phyloP scores from a whole-genome alignment of 2,113 vertebrate genomes.

The Lipophrys pholis region DNA sequence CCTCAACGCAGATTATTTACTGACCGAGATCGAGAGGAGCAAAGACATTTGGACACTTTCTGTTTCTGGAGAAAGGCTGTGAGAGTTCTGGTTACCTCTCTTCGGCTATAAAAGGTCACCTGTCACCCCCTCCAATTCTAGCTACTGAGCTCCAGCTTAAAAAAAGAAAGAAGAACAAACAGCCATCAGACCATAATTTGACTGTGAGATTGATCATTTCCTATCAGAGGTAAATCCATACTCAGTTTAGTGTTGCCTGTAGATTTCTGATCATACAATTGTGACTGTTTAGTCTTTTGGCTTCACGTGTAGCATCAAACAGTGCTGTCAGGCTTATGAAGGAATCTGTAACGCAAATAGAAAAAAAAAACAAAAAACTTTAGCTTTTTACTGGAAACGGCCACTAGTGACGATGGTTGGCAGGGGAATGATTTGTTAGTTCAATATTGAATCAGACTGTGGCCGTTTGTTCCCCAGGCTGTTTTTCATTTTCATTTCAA shows the following conservation, averaged over 20 bases:
- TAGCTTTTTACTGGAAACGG: background rate
- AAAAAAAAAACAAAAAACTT: background rate
- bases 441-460: background rate
- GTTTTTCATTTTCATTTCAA: background rate
- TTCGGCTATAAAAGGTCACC: background rate
- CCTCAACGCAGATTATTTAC: background rate
- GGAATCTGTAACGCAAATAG: slow-evolving; percentile 3
- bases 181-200: background rate
- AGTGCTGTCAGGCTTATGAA: slow-evolving; percentile 12
- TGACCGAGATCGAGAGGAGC: background rate
- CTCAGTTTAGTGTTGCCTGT: slow-evolving; percentile 6
- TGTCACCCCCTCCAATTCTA: background rate
- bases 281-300: slow-evolving; percentile 2
- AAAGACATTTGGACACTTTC: slow-evolving; percentile 2
- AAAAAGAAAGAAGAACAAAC: background rate
- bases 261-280: background rate
- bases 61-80: background rate
- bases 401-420: background rate
- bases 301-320: slow-evolving; percentile 42
- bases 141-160: background rate
- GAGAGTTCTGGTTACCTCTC: background rate
- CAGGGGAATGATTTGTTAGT: background rate
- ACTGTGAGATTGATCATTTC: background rate
- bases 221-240: background rate
- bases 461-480: slow-evolving; percentile 1